Evolutionary conservation across 2,113 vertebrate species (phyloP), one percentile per base, ranked within the genome.

Genomic region (Peucedramus taeniatus): DNA sequence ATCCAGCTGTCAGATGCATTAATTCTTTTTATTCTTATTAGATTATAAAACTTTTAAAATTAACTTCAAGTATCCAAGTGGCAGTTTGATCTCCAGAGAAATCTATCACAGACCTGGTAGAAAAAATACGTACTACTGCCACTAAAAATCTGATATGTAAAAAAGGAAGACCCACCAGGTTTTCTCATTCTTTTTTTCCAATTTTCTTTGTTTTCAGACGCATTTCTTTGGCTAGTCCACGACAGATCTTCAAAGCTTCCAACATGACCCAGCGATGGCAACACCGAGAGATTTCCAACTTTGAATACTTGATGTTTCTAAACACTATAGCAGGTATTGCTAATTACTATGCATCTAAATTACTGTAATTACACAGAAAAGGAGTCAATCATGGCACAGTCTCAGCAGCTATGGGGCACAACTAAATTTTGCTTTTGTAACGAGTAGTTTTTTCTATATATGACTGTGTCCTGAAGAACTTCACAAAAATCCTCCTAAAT

Each of bases 211-310:
- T 90, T 93, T 40, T 70, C 90, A 99, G 99, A 50, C 99, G 99
- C 42, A 99, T 99, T 94, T 99, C 99, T 87, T 97, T 99, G 95
- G 99, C 99, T 45, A 99, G 98, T 90, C 99, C 99, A 31, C 98
- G 99, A 80, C 99, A 99, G 96, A 98, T 99, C 45, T 99, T 99
- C 97, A 99, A 99, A 97, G 99, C 99, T 37, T 99, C 99, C 82
- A 99, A 98, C 90, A 99, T 99, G 99, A 99, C 99, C 60, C 99
- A 99, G 83, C 98, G 99, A 81, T 99, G 99, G 99, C 99, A 99
- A 69, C 98, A 99, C 39, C 97, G 99, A 59, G 99, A 99, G 95
- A 99, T 99, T 96, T 99, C 99, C 94, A 99, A 99, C 98, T 99
- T 99, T 68, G 99, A 99, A 87, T 99, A 99, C 74, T 97, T 99